Evolutionary conservation across 2,797 vertebrate genomes (phyloP).

Genomic region (Hyperoplus lanceolatus): DNA sequence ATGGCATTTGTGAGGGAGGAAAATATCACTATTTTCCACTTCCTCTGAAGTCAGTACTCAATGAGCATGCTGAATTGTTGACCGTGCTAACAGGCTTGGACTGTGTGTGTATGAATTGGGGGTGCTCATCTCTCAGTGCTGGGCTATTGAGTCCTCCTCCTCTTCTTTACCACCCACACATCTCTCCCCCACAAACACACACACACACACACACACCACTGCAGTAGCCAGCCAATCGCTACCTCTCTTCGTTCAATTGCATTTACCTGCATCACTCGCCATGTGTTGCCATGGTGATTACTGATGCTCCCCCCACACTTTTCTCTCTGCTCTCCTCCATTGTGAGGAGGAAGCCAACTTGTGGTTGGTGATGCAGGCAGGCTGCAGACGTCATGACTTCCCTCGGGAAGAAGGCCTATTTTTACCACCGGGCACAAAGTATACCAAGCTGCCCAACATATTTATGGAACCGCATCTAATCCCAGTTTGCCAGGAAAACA

Average conservation of each 20-base stretch:
- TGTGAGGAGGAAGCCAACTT: constrained; percentile 56
- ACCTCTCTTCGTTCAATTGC: constrained; percentile 57
- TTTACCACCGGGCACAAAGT: constrained; percentile 77
- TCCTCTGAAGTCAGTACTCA: constrained; percentile 62
- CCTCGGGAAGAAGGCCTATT: constrained; percentile 80
- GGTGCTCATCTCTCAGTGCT: constrained; percentile 57
- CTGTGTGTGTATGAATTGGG: constrained; percentile 31
- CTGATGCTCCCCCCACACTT: constrained; percentile 71
- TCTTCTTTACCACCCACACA: constrained; percentile 72
- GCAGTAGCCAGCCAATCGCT: constrained; percentile 72
- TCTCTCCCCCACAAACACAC: constrained; percentile 34
- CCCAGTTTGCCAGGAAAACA: constrained; percentile 56
- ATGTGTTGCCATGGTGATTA: constrained; percentile 82
- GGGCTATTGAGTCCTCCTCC: constrained; percentile 56
- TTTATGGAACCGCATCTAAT: constrained; percentile 77
- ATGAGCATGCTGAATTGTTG: constrained; percentile 59
- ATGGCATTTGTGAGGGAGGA: constrained; percentile 48
- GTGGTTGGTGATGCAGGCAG: constrained; percentile 81
- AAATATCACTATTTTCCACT: constrained; percentile 46
- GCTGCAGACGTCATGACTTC: constrained; percentile 79
- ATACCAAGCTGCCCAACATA: constrained; percentile 70
- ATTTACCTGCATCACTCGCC: constrained; percentile 78
- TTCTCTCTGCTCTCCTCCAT: constrained; percentile 55
- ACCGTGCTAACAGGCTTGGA: constrained; percentile 64
- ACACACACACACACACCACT: constrained; percentile 44